A percentile compares a stretch with the other conserved stretches of the same genome.
Conservation (phyloP, 2,888 invertebrate genomes). For the Pheosia gnoma region DNA sequence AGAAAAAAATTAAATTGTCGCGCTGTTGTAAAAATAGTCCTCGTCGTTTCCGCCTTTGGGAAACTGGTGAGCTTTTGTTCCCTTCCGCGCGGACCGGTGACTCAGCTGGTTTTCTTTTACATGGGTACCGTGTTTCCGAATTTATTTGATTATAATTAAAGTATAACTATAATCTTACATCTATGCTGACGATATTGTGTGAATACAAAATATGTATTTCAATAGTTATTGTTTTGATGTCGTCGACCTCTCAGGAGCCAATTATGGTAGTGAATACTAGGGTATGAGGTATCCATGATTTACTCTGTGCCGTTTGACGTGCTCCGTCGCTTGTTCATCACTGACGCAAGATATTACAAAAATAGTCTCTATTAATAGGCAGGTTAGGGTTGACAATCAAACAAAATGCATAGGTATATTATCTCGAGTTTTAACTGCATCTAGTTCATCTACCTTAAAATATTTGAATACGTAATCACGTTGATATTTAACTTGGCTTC, state of each 20-base stretch:
- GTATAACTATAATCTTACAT: conserved; percentile 9
- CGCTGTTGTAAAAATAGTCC: conserved; percentile 72
- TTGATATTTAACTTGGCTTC: not conserved
- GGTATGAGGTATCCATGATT: conserved; percentile 11
- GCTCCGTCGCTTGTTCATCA: not conserved
- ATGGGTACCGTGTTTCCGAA: conserved; percentile 33
- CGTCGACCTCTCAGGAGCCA: conserved; percentile 18
- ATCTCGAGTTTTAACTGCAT: not conserved
- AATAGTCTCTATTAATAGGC: not conserved
- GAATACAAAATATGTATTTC: conserved; percentile 15
- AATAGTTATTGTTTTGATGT: conserved; percentile 21
- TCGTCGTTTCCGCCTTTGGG: conserved; percentile 75
- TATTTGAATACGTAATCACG: not conserved
- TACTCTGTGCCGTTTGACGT: conserved; percentile 13
- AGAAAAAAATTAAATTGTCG: conserved; percentile 60
- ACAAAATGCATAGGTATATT: not conserved
- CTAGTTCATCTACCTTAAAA: not conserved
- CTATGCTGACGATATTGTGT: conserved; percentile 6
- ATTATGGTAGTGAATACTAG: conserved; percentile 17
- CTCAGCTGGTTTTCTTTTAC: conserved; percentile 50
- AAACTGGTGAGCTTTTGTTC: conserved; percentile 71
- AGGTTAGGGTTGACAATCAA: not conserved
- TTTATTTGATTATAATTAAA: conserved; percentile 23
- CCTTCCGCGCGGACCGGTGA: conserved; percentile 50
- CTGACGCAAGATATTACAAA: not conserved